A percentile compares a stretch with the other conserved stretches of the same genome.
phyloP scores from a whole-genome alignment of 2,797 vertebrate species.

The Iguana delicatissima region DNA sequence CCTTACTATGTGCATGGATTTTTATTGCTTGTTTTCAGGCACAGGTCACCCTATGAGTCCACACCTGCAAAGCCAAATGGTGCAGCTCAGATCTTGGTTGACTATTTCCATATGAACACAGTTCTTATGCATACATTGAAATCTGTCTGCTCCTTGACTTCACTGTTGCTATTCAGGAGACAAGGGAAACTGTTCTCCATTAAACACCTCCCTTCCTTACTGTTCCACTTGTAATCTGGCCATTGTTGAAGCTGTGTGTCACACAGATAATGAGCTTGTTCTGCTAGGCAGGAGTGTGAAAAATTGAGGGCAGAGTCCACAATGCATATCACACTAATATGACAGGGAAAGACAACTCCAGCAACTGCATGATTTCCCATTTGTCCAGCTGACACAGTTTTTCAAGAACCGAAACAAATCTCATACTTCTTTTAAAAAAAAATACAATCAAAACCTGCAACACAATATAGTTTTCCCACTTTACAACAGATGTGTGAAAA shows the following conservation, averaged over 20 bases:
- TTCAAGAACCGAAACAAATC: constrained; percentile 19
- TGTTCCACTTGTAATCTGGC: constrained; percentile 15
- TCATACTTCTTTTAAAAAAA: not conserved
- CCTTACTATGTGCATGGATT: not conserved
- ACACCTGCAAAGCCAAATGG: not conserved
- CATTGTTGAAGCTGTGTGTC: not conserved
- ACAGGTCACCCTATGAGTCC: not conserved
- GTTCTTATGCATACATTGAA: not conserved
- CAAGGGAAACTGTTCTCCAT: not conserved
- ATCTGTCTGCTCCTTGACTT: not conserved
- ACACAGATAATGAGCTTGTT: constrained; percentile 10
- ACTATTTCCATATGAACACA: not conserved
- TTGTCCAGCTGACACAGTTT: not conserved
- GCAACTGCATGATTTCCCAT: constrained; percentile 1
- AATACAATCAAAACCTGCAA: constrained; percentile 18
- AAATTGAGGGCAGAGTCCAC: constrained; percentile 30
- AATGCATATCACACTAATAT: not conserved
- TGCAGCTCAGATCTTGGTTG: not conserved
- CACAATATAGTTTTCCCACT: constrained; percentile 20
- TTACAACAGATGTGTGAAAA: constrained; percentile 5
- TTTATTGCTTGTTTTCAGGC: not conserved
- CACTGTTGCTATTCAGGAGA: not conserved
- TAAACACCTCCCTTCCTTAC: constrained; percentile 35
- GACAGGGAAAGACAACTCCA: not conserved
- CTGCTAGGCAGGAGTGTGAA: constrained; percentile 36